Evolutionary conservation across 2,888 invertebrate species (phyloP).

Genomic region (Mechanitis mazaeus): DNA sequence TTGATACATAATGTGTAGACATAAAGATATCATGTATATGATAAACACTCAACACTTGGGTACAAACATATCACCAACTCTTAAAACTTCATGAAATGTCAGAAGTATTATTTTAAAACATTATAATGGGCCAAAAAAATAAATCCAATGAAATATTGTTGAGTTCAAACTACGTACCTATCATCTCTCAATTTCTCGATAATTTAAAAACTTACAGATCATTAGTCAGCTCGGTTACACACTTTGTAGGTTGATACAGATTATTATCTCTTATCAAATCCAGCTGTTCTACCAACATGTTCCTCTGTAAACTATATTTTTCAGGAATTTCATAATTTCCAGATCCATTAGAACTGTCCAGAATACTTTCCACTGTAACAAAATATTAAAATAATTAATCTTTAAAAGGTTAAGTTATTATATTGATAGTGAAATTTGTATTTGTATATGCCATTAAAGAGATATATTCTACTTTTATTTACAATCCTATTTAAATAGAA

Average conservation of each 20-base stretch:
- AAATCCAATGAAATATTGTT: too few species aligned
- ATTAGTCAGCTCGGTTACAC: constrained; percentile 20
- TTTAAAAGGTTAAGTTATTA: neutral
- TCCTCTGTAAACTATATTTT: constrained; percentile 65
- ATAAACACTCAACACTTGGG: too few species aligned
- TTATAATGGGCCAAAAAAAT: too few species aligned
- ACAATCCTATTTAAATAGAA: neutral
- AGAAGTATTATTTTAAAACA: too few species aligned
- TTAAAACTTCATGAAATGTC: too few species aligned
- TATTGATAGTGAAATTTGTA: too few species aligned
- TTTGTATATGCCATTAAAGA: neutral
- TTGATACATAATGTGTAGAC: too few species aligned
- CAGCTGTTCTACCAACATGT: constrained; percentile 79
- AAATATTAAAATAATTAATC: constrained; percentile 2
- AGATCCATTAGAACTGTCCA: constrained; percentile 63
- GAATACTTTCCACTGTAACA: constrained; percentile 80
- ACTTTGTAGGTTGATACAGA: constrained; percentile 41
- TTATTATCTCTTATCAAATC: constrained; percentile 64
- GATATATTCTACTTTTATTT: neutral
- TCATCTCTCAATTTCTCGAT: neutral
- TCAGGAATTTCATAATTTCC: constrained; percentile 75
- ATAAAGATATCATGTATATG: too few species aligned
- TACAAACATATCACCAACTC: too few species aligned
- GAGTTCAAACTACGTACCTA: too few species aligned
- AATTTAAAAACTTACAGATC: neutral